These are phyloP conservation scores for Hylomyscus alleni DNA, from an alignment of 2,797 vertebrate genomes.

Conservation along the genomic window DNA sequence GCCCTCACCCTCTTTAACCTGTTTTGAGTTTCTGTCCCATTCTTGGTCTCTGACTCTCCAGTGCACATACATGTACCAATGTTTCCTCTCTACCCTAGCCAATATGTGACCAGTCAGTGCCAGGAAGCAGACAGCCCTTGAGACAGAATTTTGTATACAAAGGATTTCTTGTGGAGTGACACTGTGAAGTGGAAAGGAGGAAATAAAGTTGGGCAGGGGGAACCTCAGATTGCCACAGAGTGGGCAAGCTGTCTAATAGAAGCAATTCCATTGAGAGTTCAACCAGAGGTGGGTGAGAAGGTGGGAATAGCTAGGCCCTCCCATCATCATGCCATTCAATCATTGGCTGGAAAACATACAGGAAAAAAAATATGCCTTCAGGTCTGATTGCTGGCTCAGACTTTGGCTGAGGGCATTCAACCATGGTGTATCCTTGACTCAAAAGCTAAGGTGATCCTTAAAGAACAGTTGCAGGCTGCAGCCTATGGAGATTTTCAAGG, in stretches of 20 bases:
- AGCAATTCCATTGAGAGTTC: neutral
- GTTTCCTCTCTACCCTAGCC: neutral
- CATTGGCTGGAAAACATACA: neutral
- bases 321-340: neutral
- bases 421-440: neutral
- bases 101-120: neutral
- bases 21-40: neutral
- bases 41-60: constrained; percentile 17
- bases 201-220: neutral
- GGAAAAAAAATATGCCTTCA: neutral
- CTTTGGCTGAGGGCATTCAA: neutral
- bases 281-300: neutral
- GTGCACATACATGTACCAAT: neutral
- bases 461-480: neutral
- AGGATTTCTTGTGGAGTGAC: neutral
- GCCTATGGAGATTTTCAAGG: neutral
- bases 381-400: neutral
- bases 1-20: neutral
- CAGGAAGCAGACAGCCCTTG: neutral
- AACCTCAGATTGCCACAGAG: neutral
- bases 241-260: neutral
- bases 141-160: neutral
- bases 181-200: neutral
- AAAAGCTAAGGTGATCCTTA: neutral
- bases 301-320: neutral